Evolutionary conservation across 2,888 invertebrate species (phyloP), one percentile per base, ranked within the genome.

Genomic region (Coleophora deauratella): DNA sequence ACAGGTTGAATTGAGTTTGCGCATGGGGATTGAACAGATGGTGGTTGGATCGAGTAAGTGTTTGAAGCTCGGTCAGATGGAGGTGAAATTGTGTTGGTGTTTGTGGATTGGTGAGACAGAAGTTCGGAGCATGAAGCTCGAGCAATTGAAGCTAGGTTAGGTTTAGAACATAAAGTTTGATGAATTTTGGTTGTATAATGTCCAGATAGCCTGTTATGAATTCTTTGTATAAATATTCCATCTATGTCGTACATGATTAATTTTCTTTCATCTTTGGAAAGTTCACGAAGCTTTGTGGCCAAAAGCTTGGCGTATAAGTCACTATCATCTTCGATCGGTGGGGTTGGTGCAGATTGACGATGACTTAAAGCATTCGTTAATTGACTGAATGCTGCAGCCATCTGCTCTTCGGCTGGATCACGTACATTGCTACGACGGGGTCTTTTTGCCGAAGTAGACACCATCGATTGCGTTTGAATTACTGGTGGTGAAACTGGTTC

Each of bases 241-340:
- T 50, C 45, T 41, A 50, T 49, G 35, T 48, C 40, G 21, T 46
- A 46, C 49, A 51, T 49, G 9, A 55, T 40, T 14, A 46, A 9
- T 38, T 40, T 42, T 9, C 52, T 27, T 46, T 51, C 47, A 12
- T 50, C 45, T 14, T 36, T 39, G 2, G 51, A 34, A 14, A 55
- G 40, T 46, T 48, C 45, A 13, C 51, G 37, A n/a, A 55, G 39
- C 34, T 51, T 55, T 47, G 2, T 49, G 14, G 52, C 50, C 33
- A 50, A 37, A n/a, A 50, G 32, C 27, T 49, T 49, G 32, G 40
- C 43, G n/a, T 43, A 43, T 1, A 43, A 27, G 14, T 46, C 43
- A 28, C 43, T 47, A 41, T 50, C 50, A 12, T 45, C 46, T 38
- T 45, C 37, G 28, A 37, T 14, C 36, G 9, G 4, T 21, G 38